These are phyloP conservation scores for Cetonia aurata DNA, from an alignment of 2,888 invertebrate genomes.

Conservation along the genomic window DNA sequence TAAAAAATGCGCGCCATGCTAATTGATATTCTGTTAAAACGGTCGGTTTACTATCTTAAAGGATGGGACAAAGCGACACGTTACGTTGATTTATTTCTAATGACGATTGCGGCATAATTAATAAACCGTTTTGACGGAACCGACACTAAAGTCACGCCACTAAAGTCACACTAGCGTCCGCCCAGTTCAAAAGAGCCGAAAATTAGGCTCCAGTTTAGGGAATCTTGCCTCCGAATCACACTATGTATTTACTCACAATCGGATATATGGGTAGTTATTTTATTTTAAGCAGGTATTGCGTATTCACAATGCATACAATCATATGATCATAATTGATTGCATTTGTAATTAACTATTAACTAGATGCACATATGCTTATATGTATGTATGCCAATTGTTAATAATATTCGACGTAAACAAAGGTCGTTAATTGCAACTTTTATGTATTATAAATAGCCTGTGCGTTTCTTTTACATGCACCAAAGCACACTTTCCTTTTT, in stretches of 20 bases:
- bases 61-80: slow-evolving; percentile 35
- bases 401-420: not conserved
- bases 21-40: slow-evolving; percentile 35
- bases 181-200: slow-evolving; percentile 34
- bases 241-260: not conserved
- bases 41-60: slow-evolving; percentile 32
- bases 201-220: slow-evolving; percentile 27
- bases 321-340: slow-evolving; percentile 14
- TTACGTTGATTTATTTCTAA: slow-evolving; percentile 45
- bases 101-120: slow-evolving; percentile 41
- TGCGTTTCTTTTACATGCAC: slow-evolving; percentile 3
- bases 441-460: not conserved
- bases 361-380: not conserved
- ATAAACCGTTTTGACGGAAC: slow-evolving; percentile 38
- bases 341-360: slow-evolving; percentile 26
- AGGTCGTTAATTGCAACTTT: slow-evolving; percentile 6
- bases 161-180: slow-evolving; percentile 2
- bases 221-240: slow-evolving; percentile 3
- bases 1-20: slow-evolving; percentile 13
- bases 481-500: too few relatives aligned
- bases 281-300: slow-evolving; percentile 10
- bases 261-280: not conserved
- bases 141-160: slow-evolving; percentile 7
- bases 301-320: slow-evolving; percentile 10
- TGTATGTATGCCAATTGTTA: slow-evolving; percentile 17